Percentiles rank a stretch among this genome's conserved stretches.
phyloP scores from a whole-genome alignment of 2,113 vertebrate species.

The Catharus minimus region DNA sequence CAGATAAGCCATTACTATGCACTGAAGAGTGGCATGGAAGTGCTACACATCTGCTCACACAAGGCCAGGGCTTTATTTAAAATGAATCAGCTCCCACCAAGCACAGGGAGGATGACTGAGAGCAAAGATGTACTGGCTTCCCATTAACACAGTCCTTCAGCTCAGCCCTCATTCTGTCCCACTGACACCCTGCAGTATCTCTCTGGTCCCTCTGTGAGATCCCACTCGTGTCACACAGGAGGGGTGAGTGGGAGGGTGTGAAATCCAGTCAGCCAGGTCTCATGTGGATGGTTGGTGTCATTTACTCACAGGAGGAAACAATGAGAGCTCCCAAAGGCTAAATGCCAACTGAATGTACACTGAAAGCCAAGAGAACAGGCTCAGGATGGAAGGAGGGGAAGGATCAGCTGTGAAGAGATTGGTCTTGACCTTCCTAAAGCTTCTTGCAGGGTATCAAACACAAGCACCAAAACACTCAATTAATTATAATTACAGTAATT shows the following conservation, averaged over 20 bases:
- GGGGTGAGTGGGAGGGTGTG: not conserved
- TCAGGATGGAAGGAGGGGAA: not conserved
- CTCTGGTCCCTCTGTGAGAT: not conserved
- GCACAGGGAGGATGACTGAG: not conserved
- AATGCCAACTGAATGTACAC: not conserved
- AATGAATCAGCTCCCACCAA: not conserved
- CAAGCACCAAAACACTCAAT: fast-evolving
- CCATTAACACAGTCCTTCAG: not conserved
- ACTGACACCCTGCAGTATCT: not conserved
- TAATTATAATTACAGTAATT: not conserved
- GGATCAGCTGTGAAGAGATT: not conserved
- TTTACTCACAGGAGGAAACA: not conserved
- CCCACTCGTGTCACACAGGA: fast-evolving
- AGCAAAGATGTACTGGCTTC: not conserved
- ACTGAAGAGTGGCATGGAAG: not conserved
- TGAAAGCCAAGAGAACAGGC: not conserved
- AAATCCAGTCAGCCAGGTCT: not conserved
- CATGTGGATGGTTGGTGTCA: not conserved
- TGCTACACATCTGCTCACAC: not conserved
- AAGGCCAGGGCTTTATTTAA: not conserved
- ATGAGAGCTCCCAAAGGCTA: not conserved
- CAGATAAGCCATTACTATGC: not conserved
- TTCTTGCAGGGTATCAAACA: not conserved
- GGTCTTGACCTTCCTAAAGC: not conserved
- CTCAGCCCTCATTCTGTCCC: not conserved